These are phyloP conservation scores for Pegoplata infirma DNA, from an alignment of 2,888 invertebrate species.

Conservation along the genomic window DNA sequence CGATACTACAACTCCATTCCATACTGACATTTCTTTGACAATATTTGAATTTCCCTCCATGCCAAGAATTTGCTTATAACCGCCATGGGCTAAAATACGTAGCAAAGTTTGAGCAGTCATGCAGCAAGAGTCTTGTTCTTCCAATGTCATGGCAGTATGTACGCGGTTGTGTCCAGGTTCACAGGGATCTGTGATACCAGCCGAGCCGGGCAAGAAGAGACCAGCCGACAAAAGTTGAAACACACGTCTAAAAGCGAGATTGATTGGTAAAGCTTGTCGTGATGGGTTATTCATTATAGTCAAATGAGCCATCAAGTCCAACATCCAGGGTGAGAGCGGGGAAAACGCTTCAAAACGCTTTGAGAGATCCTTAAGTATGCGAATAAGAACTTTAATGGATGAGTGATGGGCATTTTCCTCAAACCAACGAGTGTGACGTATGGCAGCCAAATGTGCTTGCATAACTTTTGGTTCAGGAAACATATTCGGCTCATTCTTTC, in stretches of 20 bases:
- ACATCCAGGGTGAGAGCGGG: slow-evolving; percentile 96
- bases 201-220: slow-evolving; percentile 95
- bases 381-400: slow-evolving; percentile 95
- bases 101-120: slow-evolving; percentile 92
- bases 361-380: slow-evolving; percentile 94
- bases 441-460: slow-evolving; percentile 94
- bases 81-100: slow-evolving; percentile 94
- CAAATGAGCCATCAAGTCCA: slow-evolving; percentile 96
- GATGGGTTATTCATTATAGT: slow-evolving; percentile 97
- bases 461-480: slow-evolving; percentile 87
- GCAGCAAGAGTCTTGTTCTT: slow-evolving; percentile 95
- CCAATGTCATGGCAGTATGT: slow-evolving; percentile 92
- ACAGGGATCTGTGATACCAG: slow-evolving; percentile 95
- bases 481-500: slow-evolving; percentile 94
- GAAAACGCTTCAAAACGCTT: slow-evolving; percentile 93
- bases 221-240: slow-evolving; percentile 96
- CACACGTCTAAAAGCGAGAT: slow-evolving; percentile 92
- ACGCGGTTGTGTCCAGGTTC: slow-evolving; percentile 93
- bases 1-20: slow-evolving; percentile 97
- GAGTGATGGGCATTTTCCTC: slow-evolving; percentile 98
- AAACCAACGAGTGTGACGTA: slow-evolving; percentile 98
- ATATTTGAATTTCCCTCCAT: slow-evolving; percentile 80
- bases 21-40: slow-evolving; percentile 93
- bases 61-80: slow-evolving; percentile 93
- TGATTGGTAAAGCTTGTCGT: slow-evolving; percentile 93